A percentile compares a stretch with the other conserved stretches of the same genome.
Conservation (phyloP, 92 coral and sea anemone species). For the Muricea muricata region DNA sequence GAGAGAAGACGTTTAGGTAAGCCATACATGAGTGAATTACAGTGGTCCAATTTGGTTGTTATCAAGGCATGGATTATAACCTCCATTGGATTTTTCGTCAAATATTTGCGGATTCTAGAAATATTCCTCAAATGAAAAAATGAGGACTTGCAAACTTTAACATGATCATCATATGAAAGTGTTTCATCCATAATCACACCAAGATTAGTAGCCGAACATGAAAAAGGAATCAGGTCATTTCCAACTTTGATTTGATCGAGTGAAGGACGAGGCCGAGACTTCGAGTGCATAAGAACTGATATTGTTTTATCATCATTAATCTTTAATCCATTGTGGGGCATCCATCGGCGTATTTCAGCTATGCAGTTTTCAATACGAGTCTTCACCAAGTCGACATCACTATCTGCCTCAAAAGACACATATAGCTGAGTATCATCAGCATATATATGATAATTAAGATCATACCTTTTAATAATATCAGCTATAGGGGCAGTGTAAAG, state of each 20-base stretch:
- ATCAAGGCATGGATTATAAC: constrained; percentile 46
- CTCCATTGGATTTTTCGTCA: constrained; percentile 30
- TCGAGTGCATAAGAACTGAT: constrained; percentile 40
- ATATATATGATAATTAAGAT: neutral
- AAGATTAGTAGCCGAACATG: constrained; percentile 46
- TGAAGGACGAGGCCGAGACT: constrained; percentile 49
- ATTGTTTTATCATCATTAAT: constrained; percentile 46
- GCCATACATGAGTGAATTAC: constrained; percentile 38
- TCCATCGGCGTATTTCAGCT: constrained; percentile 36
- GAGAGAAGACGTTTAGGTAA: constrained; percentile 25
- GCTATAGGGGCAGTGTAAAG: no score
- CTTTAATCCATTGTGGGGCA: constrained; percentile 51
- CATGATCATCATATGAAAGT: constrained; percentile 39
- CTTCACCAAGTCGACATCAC: constrained; percentile 16
- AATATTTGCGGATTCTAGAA: constrained; percentile 42
- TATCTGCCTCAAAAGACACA: constrained; percentile 27
- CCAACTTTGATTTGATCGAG: constrained; percentile 46
- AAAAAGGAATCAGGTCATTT: constrained; percentile 21
- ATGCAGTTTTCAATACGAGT: constrained; percentile 16
- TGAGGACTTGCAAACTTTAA: constrained; percentile 40
- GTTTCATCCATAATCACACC: constrained; percentile 45
- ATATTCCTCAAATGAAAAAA: constrained; percentile 47
- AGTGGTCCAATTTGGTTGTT: constrained; percentile 35
- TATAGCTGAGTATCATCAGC: neutral
- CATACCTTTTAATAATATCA: neutral